A percentile compares a stretch with the other conserved stretches of the same genome.
Evolutionary conservation across 2,113 vertebrate species (phyloP).

Genomic region (Chaetodon trifascialis): DNA sequence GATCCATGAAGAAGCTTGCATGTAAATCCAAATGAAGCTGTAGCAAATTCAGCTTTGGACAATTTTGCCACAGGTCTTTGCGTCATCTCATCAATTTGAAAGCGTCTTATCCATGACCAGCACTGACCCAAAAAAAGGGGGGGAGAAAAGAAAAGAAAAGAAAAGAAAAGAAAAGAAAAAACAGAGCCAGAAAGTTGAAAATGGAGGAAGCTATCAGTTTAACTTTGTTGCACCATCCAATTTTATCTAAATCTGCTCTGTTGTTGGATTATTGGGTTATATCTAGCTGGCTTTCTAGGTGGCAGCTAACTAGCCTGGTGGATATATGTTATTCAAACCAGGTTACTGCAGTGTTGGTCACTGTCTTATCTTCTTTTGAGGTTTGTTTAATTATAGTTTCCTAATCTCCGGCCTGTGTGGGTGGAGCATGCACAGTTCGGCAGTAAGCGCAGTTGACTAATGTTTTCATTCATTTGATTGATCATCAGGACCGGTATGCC

Average conservation of each 20-base stretch:
- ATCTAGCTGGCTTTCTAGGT: neutral
- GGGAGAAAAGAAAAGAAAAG: no score
- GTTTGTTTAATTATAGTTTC: no score
- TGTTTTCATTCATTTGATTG: no score
- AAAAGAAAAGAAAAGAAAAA: no score
- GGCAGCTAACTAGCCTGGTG: neutral
- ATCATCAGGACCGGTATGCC: no score
- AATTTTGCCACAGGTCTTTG: neutral
- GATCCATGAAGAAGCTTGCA: neutral
- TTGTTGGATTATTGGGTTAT: neutral
- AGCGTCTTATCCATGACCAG: neutral
- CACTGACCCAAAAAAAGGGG: neutral
- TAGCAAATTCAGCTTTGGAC: neutral
- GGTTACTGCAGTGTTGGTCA: no score
- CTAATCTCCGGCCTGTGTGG: no score
- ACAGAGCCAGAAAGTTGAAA: neutral
- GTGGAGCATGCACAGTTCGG: no score
- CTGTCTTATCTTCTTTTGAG: no score
- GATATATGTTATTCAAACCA: no score
- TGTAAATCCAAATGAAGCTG: neutral
- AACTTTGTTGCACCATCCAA: neutral
- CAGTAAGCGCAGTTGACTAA: no score
- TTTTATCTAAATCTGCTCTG: neutral
- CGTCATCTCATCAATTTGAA: neutral
- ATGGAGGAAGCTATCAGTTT: neutral